A percentile compares a stretch with the other conserved stretches of the same genome.
These are phyloP conservation scores for Amphipyra tragopoginis DNA, from an alignment of 2,888 invertebrate species.

Conservation along the genomic window DNA sequence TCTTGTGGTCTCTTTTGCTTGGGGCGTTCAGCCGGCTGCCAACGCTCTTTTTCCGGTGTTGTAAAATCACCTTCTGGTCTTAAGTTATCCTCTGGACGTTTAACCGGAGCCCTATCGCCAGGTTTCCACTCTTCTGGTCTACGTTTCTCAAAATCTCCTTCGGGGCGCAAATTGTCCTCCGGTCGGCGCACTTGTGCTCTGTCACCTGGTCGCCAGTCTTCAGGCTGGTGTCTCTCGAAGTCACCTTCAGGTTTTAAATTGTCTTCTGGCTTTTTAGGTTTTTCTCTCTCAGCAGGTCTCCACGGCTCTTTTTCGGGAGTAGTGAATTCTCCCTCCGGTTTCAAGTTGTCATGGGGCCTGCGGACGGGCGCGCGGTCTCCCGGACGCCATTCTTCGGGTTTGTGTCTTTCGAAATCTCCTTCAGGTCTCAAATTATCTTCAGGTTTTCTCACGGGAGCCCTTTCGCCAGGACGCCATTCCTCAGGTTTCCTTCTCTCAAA, in stretches of 20 bases:
- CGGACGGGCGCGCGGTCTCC: slow-evolving; percentile 84
- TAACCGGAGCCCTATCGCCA: slow-evolving; percentile 44
- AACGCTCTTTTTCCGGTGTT: slow-evolving; percentile 46
- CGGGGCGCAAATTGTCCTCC: slow-evolving; percentile 38
- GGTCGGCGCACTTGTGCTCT: slow-evolving; percentile 26
- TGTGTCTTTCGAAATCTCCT: slow-evolving; percentile 83
- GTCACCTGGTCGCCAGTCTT: slow-evolving; percentile 80
- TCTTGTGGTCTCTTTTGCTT: slow-evolving; percentile 75
- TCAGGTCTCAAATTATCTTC: slow-evolving; percentile 89
- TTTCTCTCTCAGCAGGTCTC: slow-evolving; percentile 83
- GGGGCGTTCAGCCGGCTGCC: slow-evolving; percentile 74
- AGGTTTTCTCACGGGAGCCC: slow-evolving; percentile 77
- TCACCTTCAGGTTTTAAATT: slow-evolving; percentile 89
- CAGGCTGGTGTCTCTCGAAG: slow-evolving; percentile 79
- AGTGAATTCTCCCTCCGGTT: slow-evolving; percentile 62
- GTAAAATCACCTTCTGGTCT: slow-evolving; percentile 74
- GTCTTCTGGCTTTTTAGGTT: slow-evolving; percentile 80
- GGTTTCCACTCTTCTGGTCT: slow-evolving; percentile 58
- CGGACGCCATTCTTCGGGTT: slow-evolving; percentile 78
- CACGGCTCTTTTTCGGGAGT: slow-evolving; percentile 86
- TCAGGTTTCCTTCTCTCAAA: slow-evolving; percentile 84
- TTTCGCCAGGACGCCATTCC: slow-evolving; percentile 87
- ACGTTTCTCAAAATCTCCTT: slow-evolving; percentile 67
- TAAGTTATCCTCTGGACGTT: slow-evolving; percentile 90
- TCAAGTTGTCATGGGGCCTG: slow-evolving; percentile 85